A percentile compares a stretch with the other conserved stretches of the same genome.
phyloP scores from a whole-genome alignment of 2,113 vertebrate species.

The Hippocampus barbouri region DNA sequence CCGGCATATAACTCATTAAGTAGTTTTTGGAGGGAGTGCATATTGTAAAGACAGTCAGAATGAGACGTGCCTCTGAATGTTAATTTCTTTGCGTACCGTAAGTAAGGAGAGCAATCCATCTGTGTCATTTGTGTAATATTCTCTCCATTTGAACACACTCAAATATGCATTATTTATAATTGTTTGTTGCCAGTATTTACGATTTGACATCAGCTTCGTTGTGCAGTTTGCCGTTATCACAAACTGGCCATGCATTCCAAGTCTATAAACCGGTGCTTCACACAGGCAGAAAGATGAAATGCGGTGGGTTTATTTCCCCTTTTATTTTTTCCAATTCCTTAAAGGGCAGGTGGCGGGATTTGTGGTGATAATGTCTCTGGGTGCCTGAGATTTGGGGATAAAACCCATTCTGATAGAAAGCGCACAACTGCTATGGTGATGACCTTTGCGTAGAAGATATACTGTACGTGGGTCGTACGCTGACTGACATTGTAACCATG shows the following conservation, averaged over 20 bases:
- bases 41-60: slow-evolving; percentile 18
- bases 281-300: slow-evolving; percentile 18
- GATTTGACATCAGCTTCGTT: slow-evolving; percentile 26
- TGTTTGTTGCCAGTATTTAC: slow-evolving; percentile 17
- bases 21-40: slow-evolving; percentile 16
- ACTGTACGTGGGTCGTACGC: slow-evolving; percentile 9
- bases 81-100: neutral
- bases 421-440: slow-evolving; percentile 67
- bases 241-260: slow-evolving; percentile 17
- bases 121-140: neutral
- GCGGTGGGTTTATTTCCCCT: slow-evolving; percentile 20
- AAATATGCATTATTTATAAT: neutral
- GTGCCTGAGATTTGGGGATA: slow-evolving; percentile 68
- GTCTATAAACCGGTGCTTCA: slow-evolving; percentile 31
- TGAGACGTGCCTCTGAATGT: no score
- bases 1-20: slow-evolving; percentile 6
- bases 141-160: neutral
- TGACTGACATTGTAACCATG: slow-evolving; percentile 46
- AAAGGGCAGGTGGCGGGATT: slow-evolving; percentile 71
- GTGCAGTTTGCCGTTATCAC: slow-evolving; percentile 20
- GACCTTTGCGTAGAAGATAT: slow-evolving; percentile 60
- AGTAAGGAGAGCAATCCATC: neutral
- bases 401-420: slow-evolving; percentile 68
- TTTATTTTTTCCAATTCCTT: slow-evolving; percentile 37
- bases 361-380: slow-evolving; percentile 69